A percentile compares a stretch with the other conserved stretches of the same genome.
These are phyloP conservation scores for Disparrhopalites patrizii DNA, from an alignment of 2,888 invertebrate species.

Conservation along the genomic window DNA sequence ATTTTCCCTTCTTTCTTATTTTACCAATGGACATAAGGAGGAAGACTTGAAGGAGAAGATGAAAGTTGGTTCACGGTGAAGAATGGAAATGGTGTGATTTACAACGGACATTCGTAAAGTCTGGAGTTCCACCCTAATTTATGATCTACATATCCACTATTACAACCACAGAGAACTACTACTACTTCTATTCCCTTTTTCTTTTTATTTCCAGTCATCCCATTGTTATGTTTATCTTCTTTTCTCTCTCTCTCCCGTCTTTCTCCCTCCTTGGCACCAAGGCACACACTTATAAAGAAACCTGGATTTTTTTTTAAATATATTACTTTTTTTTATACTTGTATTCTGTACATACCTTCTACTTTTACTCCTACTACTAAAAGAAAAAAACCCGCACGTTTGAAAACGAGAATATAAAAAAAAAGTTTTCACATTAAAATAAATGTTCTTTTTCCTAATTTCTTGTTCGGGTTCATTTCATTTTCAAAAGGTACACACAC, in stretches of 20 bases:
- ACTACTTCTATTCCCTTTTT: slow-evolving; percentile 21
- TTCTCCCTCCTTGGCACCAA: neutral
- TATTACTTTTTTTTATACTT: too few species aligned
- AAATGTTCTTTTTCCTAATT: slow-evolving; percentile 42
- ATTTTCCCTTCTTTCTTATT: too few species aligned
- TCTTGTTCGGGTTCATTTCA: slow-evolving; percentile 43
- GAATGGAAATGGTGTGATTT: slow-evolving; percentile 29
- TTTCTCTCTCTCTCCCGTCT: neutral
- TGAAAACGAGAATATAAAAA: too few species aligned
- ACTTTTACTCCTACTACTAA: neutral
- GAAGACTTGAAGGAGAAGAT: too few species aligned
- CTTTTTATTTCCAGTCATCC: neutral
- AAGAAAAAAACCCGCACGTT: too few species aligned
- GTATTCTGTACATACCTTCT: too few species aligned
- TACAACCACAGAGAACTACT: neutral
- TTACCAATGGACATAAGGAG: too few species aligned
- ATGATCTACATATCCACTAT: slow-evolving; percentile 43
- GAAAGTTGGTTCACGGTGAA: neutral
- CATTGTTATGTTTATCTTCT: neutral
- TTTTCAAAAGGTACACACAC: too few species aligned
- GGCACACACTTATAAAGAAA: too few species aligned
- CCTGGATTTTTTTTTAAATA: too few species aligned
- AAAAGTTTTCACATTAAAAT: slow-evolving; percentile 42
- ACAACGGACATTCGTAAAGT: slow-evolving; percentile 13
- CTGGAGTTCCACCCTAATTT: slow-evolving; percentile 46